Evolutionary conservation across 2,888 invertebrate species (phyloP).

Genomic region (Agonopterix arenella): DNA sequence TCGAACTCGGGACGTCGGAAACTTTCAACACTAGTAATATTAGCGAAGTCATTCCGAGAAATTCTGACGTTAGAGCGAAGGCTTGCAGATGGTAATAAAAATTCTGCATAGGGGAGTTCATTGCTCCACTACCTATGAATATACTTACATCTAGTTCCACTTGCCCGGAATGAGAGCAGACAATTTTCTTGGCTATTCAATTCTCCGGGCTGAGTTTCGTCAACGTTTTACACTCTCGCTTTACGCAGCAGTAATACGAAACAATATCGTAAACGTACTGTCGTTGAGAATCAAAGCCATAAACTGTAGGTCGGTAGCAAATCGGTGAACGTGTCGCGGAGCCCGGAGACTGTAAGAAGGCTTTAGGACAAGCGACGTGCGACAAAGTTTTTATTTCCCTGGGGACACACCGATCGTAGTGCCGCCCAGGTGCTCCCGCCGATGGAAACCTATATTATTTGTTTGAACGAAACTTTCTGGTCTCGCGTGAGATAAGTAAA

Average conservation of each 20-base stretch:
- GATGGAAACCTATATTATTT: constrained; percentile 75
- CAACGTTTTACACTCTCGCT: constrained; percentile 35
- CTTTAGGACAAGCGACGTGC: constrained; percentile 73
- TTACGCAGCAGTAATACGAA: constrained; percentile 55
- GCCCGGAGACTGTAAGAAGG: constrained; percentile 61
- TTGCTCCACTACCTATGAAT: neutral
- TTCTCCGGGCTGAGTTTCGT: constrained; percentile 12
- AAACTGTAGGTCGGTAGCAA: constrained; percentile 64
- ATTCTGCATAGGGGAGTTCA: constrained; percentile 8
- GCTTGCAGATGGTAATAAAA: constrained; percentile 22
- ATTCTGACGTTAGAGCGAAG: constrained; percentile 40
- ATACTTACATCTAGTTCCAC: neutral
- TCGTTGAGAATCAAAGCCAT: constrained; percentile 70
- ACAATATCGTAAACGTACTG: constrained; percentile 67
- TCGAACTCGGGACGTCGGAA: constrained; percentile 57
- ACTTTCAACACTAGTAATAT: constrained; percentile 66
- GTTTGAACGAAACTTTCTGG: constrained; percentile 73
- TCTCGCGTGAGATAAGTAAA: constrained; percentile 72
- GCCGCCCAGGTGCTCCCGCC: constrained; percentile 70
- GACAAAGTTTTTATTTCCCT: constrained; percentile 76
- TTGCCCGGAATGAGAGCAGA: constrained; percentile 1
- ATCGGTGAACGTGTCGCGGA: constrained; percentile 65
- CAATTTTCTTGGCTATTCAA: constrained; percentile 17
- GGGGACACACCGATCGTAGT: constrained; percentile 71
- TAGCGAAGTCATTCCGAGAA: constrained; percentile 52